Evolutionary conservation across 2,113 vertebrate species (phyloP), one percentile per base, ranked within the genome.

Genomic region (Mellivora capensis): DNA sequence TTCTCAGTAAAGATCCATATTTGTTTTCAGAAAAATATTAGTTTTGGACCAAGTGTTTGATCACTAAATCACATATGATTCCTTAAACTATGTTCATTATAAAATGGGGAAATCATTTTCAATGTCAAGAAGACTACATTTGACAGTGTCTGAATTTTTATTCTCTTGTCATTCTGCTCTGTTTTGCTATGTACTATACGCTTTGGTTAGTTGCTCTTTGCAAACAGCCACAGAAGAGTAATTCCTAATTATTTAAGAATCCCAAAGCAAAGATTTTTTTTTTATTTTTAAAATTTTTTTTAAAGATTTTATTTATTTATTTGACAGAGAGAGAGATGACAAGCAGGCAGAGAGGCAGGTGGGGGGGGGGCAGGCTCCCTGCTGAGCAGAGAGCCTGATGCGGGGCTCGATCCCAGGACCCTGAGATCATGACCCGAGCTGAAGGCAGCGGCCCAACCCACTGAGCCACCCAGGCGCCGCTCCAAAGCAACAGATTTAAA

Each of bases 191-290:
- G 25, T 61, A 61, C 10, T 52, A 18, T 62, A 54, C 64, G 44
- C 13, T 91, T 97, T 76, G n/a, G 15, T 52, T 90, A 91, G 54
- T 7, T 83, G 52, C 54, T 90, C 31, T 89, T 97, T 72, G 57
- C 57, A 91, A 96, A 62, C 15, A 91, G 31, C 7, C 54, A 74
- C 74, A 92, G 39, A 96, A 97, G 87, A 95, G 39, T 90, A 96
- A 89, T 97, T 94, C 49, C 67, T 95, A 95, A 95, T 96, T 90
- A 92, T 93, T 4, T 39, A 74, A 96, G 74, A 94, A 87, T 87
- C 52, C 42, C 71, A 80, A 91, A 84, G 37, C 93, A 89, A 96
- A n/a, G n/a, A n/a, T n/a, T n/a, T n/a, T n/a, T n/a, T n/a, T n/a
- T n/a, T n/a, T n/a, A n/a, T n/a, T n/a, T n/a, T n/a, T n/a, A n/a